Conservation (phyloP, 2,888 invertebrate species). For the Syritta pipiens region DNA sequence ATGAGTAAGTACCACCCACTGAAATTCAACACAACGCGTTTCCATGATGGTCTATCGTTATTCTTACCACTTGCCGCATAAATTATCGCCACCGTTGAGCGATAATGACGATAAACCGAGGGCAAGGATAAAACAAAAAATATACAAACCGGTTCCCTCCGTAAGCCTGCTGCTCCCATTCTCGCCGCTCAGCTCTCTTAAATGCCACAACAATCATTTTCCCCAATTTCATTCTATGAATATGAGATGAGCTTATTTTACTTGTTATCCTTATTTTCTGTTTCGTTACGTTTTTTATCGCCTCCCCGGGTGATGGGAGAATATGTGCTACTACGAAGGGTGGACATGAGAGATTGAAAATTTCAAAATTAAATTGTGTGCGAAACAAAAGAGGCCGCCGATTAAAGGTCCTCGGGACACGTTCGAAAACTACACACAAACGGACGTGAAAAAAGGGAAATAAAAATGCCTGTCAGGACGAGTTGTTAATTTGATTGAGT, state of each 20-base stretch:
- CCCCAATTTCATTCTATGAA: slow-evolving; percentile 72
- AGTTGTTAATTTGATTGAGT: slow-evolving; percentile 53
- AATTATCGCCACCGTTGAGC: slow-evolving; percentile 30
- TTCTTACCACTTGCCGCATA: slow-evolving; percentile 44
- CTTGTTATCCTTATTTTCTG: slow-evolving; percentile 62
- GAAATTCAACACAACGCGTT: background rate
- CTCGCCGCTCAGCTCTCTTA: slow-evolving; percentile 31
- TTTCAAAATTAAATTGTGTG: slow-evolving; percentile 31
- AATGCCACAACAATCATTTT: slow-evolving; percentile 60
- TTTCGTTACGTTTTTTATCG: slow-evolving; percentile 50
- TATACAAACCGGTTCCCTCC: slow-evolving; percentile 15
- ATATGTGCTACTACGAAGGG: slow-evolving; percentile 22
- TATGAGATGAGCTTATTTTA: slow-evolving; percentile 71
- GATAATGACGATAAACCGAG: slow-evolving; percentile 34
- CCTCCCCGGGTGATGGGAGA: slow-evolving; percentile 44
- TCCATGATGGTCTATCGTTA: slow-evolving; percentile 41
- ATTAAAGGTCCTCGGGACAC: slow-evolving; percentile 43
- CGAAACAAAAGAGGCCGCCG: slow-evolving; percentile 10
- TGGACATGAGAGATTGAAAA: slow-evolving; percentile 15
- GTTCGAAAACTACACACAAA: too few species aligned
- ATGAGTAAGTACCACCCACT: background rate
- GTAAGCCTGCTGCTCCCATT: slow-evolving; percentile 27
- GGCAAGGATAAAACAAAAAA: slow-evolving; percentile 20
- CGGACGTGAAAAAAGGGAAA: too few species aligned
- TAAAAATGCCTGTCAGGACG: slow-evolving; percentile 2